Conservation (phyloP, 92 coral and sea anemone genomes). For the Actinernus sp. region DNA sequence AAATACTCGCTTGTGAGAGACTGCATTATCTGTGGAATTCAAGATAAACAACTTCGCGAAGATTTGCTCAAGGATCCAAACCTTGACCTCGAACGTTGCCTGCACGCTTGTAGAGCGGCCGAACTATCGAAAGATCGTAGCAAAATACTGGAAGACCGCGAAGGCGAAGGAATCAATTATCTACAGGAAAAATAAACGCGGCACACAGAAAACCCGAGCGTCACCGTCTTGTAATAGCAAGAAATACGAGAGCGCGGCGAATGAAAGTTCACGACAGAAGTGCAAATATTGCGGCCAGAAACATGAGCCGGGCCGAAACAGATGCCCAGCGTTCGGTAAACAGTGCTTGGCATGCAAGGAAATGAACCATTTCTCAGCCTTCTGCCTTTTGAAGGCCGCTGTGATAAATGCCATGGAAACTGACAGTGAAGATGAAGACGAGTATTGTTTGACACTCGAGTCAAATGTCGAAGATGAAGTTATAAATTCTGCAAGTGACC, state of each 20-base stretch:
- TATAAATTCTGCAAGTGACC: too few relatives aligned
- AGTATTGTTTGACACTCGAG: too few relatives aligned
- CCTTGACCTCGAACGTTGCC: conserved; percentile 25
- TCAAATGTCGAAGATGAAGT: too few relatives aligned
- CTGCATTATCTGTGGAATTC: conserved; percentile 44
- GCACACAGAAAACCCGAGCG: too few relatives aligned
- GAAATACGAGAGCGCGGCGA: too few relatives aligned
- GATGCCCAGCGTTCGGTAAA: conserved; percentile 11
- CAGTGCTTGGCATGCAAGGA: conserved; percentile 11
- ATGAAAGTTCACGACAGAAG: too few relatives aligned
- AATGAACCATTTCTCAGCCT: conserved; percentile 13
- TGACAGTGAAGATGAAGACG: conserved; percentile 8
- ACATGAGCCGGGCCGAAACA: not conserved
- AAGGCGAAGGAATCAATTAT: too few relatives aligned
- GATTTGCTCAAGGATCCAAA: conserved; percentile 26
- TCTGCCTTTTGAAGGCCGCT: not conserved
- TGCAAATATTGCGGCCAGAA: not conserved
- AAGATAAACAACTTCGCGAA: conserved; percentile 31
- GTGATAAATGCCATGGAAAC: conserved; percentile 1
- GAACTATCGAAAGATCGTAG: conserved; percentile 43
- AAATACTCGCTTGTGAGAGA: conserved; percentile 33
- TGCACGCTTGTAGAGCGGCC: conserved; percentile 22
- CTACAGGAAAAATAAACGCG: too few relatives aligned
- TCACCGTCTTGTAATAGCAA: too few relatives aligned
- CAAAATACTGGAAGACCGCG: conserved; percentile 24